phyloP scores from a whole-genome alignment of 2,797 vertebrate genomes.

The Anniella stebbinsi region DNA sequence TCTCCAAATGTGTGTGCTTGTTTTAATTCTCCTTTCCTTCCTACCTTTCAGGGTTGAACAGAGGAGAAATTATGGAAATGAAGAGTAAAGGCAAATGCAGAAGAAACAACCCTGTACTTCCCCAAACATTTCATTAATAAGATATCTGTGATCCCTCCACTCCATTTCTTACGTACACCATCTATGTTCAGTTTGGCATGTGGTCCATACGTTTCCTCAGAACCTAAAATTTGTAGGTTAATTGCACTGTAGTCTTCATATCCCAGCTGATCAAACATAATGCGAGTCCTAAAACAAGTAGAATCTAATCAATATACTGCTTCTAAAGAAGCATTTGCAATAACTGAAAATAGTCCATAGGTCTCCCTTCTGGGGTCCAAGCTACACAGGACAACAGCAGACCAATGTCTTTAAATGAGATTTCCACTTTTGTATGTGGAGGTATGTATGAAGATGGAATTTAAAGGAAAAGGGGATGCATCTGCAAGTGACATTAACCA shows the following conservation, averaged over 20 bases:
- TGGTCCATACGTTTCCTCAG: slow-evolving; percentile 87
- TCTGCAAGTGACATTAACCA: not conserved
- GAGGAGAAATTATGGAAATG: not conserved
- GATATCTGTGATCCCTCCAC: slow-evolving; percentile 49
- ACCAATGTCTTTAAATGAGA: not conserved
- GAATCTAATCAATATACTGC: slow-evolving; percentile 55
- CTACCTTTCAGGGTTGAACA: not conserved
- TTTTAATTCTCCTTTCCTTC: not conserved
- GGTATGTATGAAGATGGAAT: not conserved
- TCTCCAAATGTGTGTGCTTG: not conserved
- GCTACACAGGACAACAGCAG: not conserved
- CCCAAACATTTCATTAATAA: not conserved
- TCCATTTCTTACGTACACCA: slow-evolving; percentile 75
- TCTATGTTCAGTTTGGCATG: slow-evolving; percentile 77
- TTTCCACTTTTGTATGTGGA: not conserved
- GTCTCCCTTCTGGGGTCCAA: not conserved
- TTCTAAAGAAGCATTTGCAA: slow-evolving; percentile 30
- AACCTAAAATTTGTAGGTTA: slow-evolving; percentile 88
- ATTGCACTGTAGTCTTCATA: slow-evolving; percentile 86
- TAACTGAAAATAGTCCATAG: slow-evolving; percentile 23
- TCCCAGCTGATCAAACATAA: slow-evolving; percentile 84
- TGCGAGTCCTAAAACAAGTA: slow-evolving; percentile 79
- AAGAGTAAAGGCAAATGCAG: not conserved
- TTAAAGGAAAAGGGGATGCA: not conserved
- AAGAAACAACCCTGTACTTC: not conserved